phyloP scores from a whole-genome alignment of 2,888 invertebrate genomes.

The Lasioglossum lativentre region DNA sequence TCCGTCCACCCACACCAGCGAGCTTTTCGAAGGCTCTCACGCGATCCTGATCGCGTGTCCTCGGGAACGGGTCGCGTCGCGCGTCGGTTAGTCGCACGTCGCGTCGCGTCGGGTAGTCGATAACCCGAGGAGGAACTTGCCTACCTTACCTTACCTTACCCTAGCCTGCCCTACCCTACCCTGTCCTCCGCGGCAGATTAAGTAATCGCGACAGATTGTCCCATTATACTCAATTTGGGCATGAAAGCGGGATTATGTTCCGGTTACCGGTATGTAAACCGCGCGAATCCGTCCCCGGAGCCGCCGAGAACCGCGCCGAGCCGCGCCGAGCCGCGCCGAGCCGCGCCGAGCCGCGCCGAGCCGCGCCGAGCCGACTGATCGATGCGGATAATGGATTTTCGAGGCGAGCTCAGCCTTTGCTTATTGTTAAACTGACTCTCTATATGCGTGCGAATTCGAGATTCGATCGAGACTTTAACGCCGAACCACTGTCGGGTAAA shows the following conservation, averaged over 20 bases:
- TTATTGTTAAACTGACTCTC: too few species aligned
- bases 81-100: too few species aligned
- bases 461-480: not conserved
- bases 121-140: not conserved
- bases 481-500: not conserved
- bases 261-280: constrained; percentile 9
- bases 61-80: not conserved
- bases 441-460: not conserved
- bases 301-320: too few species aligned
- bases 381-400: constrained; percentile 1
- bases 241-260: constrained; percentile 3
- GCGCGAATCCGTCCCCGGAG: not conserved
- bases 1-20: not conserved
- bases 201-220: constrained; percentile 13
- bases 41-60: constrained; percentile 47
- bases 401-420: not conserved
- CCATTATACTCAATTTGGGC: not conserved
- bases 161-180: too few species aligned
- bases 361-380: not conserved
- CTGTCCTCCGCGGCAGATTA: not conserved
- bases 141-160: not conserved
- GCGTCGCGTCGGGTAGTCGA: constrained; percentile 3
- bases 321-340: too few species aligned
- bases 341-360: too few species aligned
- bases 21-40: constrained; percentile 32